Conservation (phyloP, 2,797 vertebrate species). For the Psittacula echo region DNA sequence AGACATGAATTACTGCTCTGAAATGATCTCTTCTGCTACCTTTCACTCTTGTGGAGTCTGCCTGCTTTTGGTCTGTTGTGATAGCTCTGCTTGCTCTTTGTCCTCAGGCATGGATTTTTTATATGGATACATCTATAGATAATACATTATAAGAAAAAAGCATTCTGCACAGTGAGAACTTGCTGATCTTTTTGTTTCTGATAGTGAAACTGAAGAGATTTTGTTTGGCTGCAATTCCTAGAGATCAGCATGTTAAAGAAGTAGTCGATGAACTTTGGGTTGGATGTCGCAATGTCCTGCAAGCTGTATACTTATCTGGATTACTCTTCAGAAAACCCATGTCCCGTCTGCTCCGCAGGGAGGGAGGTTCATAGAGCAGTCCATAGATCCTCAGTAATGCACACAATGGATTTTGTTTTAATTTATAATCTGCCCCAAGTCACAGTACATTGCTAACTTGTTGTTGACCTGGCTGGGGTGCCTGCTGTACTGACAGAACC, state of each 20-base stretch:
- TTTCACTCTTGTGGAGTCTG: background rate
- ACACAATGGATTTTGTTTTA: background rate
- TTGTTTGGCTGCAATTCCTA: constrained; percentile 18
- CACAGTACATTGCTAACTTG: background rate
- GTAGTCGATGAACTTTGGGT: constrained; percentile 42
- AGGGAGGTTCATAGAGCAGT: background rate
- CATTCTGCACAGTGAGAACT: background rate
- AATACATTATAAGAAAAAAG: background rate
- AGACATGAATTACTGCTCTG: background rate
- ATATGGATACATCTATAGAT: background rate
- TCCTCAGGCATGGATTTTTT: background rate
- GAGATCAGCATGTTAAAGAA: constrained; percentile 18
- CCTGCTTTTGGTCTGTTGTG: background rate
- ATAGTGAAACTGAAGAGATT: background rate
- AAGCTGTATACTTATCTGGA: constrained; percentile 16
- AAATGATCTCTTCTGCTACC: background rate
- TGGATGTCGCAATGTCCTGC: constrained; percentile 16
- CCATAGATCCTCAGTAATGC: constrained; percentile 21
- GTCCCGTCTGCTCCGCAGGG: constrained; percentile 10
- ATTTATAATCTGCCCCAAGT: background rate
- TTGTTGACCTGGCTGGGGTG: background rate
- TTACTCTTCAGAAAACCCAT: constrained; percentile 6
- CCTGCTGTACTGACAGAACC: background rate
- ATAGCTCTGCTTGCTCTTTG: background rate
- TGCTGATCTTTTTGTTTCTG: background rate